phyloP scores from a whole-genome alignment of 2,888 invertebrate species.

The Trichopoda pennipes region DNA sequence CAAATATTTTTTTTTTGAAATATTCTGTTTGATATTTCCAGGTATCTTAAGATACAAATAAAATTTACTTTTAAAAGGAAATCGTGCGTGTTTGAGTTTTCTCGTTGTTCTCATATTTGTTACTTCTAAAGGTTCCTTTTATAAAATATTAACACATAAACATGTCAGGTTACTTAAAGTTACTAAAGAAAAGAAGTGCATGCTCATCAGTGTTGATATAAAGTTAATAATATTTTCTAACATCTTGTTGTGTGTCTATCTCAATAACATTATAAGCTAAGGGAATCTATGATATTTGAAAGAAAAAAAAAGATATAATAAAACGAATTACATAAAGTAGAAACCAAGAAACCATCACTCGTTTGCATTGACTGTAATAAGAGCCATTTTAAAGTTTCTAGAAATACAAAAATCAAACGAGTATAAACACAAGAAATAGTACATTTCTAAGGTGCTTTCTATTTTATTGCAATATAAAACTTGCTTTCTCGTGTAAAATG shows the following conservation, averaged over 20 bases:
- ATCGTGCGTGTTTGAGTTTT: constrained; percentile 52
- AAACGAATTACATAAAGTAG: constrained; percentile 6
- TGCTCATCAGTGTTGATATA: constrained; percentile 13
- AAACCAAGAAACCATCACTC: constrained; percentile 51
- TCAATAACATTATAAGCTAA: constrained; percentile 60
- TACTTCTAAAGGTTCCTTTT: background rate
- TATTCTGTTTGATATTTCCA: constrained; percentile 41
- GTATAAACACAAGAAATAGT: background rate
- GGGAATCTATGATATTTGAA: constrained; percentile 52
- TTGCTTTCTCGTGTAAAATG: constrained; percentile 58
- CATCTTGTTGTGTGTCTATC: constrained; percentile 59
- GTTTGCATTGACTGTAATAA: constrained; percentile 23
- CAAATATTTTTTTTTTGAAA: constrained; percentile 4
- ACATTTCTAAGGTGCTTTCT: constrained; percentile 28
- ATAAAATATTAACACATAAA: no score
- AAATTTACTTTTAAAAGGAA: background rate
- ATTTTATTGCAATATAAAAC: constrained; percentile 55
- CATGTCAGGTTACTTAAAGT: background rate
- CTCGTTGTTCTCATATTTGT: background rate
- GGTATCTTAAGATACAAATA: background rate
- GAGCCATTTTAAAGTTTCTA: constrained; percentile 43
- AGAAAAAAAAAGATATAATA: background rate
- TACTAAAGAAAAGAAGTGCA: background rate
- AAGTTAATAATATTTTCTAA: constrained; percentile 49
- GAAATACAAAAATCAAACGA: constrained; percentile 17